phyloP scores from a whole-genome alignment of 92 coral and sea anemone species.

The Heteractis magnifica region DNA sequence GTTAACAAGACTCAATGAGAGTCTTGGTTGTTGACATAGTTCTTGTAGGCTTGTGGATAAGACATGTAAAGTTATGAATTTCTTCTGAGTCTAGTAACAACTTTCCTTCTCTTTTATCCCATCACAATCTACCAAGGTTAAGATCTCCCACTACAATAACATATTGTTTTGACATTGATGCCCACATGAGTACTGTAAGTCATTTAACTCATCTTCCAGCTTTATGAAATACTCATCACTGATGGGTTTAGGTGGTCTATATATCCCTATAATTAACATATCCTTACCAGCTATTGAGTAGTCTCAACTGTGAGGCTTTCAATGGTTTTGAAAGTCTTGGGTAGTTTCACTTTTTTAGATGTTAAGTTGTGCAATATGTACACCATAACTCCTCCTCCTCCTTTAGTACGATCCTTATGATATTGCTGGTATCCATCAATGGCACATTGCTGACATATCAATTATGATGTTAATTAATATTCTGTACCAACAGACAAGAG shows the following conservation, averaged over 20 bases:
- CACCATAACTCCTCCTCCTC: too few relatives aligned
- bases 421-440: neutral
- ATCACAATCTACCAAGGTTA: neutral
- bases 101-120: slow-evolving; percentile 27
- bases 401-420: neutral
- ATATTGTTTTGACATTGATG: neutral
- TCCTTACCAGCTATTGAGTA: neutral
- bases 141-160: slow-evolving; percentile 14
- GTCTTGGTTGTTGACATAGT: too few relatives aligned
- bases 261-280: neutral
- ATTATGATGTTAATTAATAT: neutral
- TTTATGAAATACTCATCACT: neutral
- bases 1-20: neutral
- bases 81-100: slow-evolving; percentile 22
- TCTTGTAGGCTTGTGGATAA: too few relatives aligned
- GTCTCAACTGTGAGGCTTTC: neutral
- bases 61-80: slow-evolving; percentile 20
- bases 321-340: too few relatives aligned
- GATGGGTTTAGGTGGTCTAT: neutral
- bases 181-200: neutral
- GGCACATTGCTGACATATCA: neutral
- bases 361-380: neutral
- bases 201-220: slow-evolving; percentile 19
- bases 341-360: too few relatives aligned
- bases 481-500: slow-evolving; percentile 35